Evolutionary conservation across 1,140 invertebrate genomes (phyloP), one percentile per base, ranked within the genome.

Genomic region (Holotrichia oblita): DNA sequence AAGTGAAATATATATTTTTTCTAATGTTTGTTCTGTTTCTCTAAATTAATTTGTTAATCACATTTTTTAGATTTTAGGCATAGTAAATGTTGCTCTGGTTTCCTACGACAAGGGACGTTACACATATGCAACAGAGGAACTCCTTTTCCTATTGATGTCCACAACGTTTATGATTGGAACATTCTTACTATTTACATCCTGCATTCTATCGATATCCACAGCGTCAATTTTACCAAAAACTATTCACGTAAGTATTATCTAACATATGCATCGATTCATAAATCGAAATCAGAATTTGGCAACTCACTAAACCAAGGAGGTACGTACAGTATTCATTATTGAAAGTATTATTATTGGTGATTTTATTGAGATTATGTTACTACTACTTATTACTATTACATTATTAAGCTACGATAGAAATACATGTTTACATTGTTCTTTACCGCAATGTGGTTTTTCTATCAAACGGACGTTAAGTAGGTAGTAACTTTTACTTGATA

Each of bases 191-290:
- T 84, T 96, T 9, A 82, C 93, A 6, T 92, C 94, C 10, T 95
- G 93, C 82, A 81, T 96, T 0, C 87, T 92, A 10, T 95, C 94
- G 1, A 89, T 94, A 44, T 91, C 94, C 8, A 94, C 94, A 0
- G 93, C 93, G 6, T 91, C 93, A 14, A 93, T 96, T 79, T 91
- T 96, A 79, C 90, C 93, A 0, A 96, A 96, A 88, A 96, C 94
- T 4, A 91, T 94, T 79, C 95, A 94, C 84, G 95, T 96, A 89
- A 95, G 94, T 94, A 81, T 27, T 1, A 10, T 8, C 9, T n/a
- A 69, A 22, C 0, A 12, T 27, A n/a, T 27, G 6, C 64, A 22
- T 22, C 64, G 3, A 48, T 48, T 48, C 12, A 48, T 64, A 0
- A n/a, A n/a, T n/a, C n/a, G n/a, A n/a, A n/a, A n/a, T n/a, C n/a